Base-by-base conservation (phyloP, 2,797 vertebrate genomes). In the Arctocebus calabarensis region DNA sequence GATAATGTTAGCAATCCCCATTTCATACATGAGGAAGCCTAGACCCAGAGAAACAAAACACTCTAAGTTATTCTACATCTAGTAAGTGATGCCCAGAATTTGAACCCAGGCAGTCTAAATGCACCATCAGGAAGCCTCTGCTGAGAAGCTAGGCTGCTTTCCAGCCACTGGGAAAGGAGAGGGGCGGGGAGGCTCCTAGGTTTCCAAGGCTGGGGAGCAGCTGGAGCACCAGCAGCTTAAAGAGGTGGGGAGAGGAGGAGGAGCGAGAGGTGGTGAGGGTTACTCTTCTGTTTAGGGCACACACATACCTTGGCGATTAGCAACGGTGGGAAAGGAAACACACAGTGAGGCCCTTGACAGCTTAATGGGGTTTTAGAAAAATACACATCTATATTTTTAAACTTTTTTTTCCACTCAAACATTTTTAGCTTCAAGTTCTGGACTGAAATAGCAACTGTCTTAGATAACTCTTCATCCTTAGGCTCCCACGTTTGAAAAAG, bases 391-490 rank as follows among this genome's bases (percentile, higher is more conserved):
- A 23, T 97, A 97, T 98, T 97, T 96, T 98, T 91, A 98, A 97
- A 97, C 94, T 96, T 97, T 98, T 97, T 96, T 96, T 98, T 98
- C 97, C 97, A 96, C 94, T 95, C 0, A 1, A 81, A 86, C 97
- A 98, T 98, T 98, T 98, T 98, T 98, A 98, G 97, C 96, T 96
- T 98, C 0, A 97, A 98, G 97, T 98, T 96, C 97, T 96, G 94
- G 94, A 97, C 97, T 98, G 88, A 98, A 98, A 98, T 98, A 98
- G 97, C 95, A 94, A 85, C 43, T 92, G 61, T 20, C 95, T 98
- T 98, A 97, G 97, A 97, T 98, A 98, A 98, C 84, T 91, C 85
- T 97, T 96, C 81, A 92, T 98, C 90, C 86, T 91, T 90, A 79
- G 93, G 52, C 95, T 97, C 90, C 87, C 95, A 90, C 85, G 16